Evolutionary conservation across 2,113 vertebrate species (phyloP), one percentile per base, ranked within the genome.

Genomic region (Dromaius novaehollandiae): DNA sequence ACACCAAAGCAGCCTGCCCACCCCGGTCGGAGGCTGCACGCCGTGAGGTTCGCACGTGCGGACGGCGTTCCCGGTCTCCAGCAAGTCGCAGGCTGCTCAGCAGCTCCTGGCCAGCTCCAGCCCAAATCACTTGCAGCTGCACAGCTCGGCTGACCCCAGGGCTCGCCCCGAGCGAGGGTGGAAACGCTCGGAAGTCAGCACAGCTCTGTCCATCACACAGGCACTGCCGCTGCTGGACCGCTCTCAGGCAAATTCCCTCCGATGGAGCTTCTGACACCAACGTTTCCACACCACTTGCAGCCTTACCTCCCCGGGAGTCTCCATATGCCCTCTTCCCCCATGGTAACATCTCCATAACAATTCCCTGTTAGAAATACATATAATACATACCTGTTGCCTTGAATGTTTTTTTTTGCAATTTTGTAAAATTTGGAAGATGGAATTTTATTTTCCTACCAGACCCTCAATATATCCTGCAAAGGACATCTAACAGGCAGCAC

Each of bases 121-220:
- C 48, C 79, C 60, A 53, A 36, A 56, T 36, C 53, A 6, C 36
- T 84, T 25, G 0, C 76, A 77, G 93, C 80, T 46, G 92, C 74
- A n/a, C 26, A 17, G 71, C 74, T 79, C 0, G 0, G 34, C 68
- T 61, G 85, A 53, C 60, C 70, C 89, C 69, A 75, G 73, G 34
- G 22, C 71, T n/a, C 15, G 13, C 3, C 3, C 8, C 4, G 0
- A 21, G 42, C 46, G 74, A 87, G 0, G 7, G 22, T 38, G 58
- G 65, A 83, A 94, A 60, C 0, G 0, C 71, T 77, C 85, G 58
- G 53, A 61, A 66, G 28, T 51, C 86, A 84, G 86, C 73, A 18
- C 76, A 38, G 46, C 26, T 24, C n/a, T 48, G n/a, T 60, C 80
- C 74, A 40, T 91, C 82, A 64, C 34, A 15, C 40, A 40, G 53